Evolutionary conservation across 2,113 vertebrate species (phyloP), one percentile per base, ranked within the genome.

Genomic region (Casuarius casuarius): DNA sequence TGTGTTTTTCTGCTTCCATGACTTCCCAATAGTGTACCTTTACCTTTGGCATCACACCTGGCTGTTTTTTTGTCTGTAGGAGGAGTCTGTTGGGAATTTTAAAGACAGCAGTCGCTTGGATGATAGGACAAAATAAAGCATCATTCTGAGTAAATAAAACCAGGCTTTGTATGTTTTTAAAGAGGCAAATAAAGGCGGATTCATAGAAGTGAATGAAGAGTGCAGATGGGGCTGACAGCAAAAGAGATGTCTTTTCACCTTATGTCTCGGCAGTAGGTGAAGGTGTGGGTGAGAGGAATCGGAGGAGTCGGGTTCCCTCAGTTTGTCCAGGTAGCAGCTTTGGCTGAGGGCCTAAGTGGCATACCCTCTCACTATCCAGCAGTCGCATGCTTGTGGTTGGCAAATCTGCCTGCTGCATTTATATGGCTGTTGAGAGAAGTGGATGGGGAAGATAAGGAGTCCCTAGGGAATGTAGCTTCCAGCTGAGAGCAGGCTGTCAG

Each of bases 371-470:
- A 14, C 78, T 75, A 92, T 49, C 84, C 61, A 82, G 70, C 66
- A 84, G 73, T 33, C 78, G 38, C 73, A 38, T 44, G 58, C 33
- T 72, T 79, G 89, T 73, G 74, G 81, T 65, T 95, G 84, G 71
- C 71, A 87, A 84, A 84, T 90, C 71, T 91, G 68, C 42, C 76
- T 71, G 80, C 84, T 89, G 5, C 80, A 31, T 92, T 87, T 90
- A 15, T 87, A 48, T 62, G 78, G 52, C 7, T 91, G 78, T 66
- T 93, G 67, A 59, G 72, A 75, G 56, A 83, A 87, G 14, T 88
- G 59, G 63, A 66, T 91, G 63, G 82, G 75, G 82, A 90, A 90
- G 93, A 93, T 91, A 95, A 91, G 66, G 22, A 89, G 33, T 74
- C 75, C 33, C n/a, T 73, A 79, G 33, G 75, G 84, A 94, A 58